Conservation (phyloP, 2,113 vertebrate species). For the Argyrosomus japonicus region DNA sequence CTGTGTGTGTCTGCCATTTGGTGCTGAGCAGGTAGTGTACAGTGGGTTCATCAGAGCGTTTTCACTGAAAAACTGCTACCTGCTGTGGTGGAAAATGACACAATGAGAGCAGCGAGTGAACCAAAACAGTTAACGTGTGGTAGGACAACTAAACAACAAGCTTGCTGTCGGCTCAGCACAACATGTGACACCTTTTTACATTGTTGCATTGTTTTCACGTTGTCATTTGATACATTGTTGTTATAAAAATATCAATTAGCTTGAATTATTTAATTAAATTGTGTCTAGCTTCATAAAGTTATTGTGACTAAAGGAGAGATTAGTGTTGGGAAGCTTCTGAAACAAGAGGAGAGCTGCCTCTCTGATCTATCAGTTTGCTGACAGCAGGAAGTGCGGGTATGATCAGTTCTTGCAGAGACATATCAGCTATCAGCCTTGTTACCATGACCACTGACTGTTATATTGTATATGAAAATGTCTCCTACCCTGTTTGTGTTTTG, state of each 20-base stretch:
- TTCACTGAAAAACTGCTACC: background rate
- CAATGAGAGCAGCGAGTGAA: background rate
- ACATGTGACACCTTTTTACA: background rate
- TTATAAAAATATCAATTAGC: background rate
- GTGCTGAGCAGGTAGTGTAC: background rate
- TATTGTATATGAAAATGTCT: slow-evolving; percentile 12
- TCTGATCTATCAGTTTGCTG: background rate
- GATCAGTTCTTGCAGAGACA: background rate
- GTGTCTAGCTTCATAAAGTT: background rate
- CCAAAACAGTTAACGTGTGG: background rate
- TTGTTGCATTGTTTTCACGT: background rate
- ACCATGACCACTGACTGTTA: background rate
- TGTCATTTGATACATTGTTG: background rate
- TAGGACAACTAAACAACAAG: background rate
- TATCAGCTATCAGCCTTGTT: background rate
- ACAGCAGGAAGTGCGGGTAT: background rate
- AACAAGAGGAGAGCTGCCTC: no score
- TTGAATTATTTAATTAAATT: background rate
- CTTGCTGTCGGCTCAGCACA: background rate
- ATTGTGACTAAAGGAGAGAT: background rate
- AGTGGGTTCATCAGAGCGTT: background rate
- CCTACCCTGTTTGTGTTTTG: background rate
- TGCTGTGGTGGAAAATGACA: background rate
- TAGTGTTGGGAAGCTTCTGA: background rate
- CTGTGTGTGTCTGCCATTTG: background rate